These are phyloP conservation scores for Noturus placidus DNA, from an alignment of 2,113 vertebrate genomes.

Conservation along the genomic window DNA sequence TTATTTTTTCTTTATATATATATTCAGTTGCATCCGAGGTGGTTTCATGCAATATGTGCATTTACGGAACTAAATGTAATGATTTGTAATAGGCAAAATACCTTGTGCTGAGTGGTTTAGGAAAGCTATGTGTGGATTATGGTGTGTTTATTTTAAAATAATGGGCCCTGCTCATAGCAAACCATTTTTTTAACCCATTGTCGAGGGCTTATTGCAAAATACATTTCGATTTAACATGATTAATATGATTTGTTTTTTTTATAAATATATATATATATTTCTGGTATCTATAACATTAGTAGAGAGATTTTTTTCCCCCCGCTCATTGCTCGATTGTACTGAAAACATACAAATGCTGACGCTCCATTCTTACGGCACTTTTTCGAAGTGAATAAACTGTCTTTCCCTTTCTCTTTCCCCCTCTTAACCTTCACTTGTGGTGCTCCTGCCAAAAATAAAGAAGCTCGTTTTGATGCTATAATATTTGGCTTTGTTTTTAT, in stretches of 20 bases:
- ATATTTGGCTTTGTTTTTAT: conserved; percentile 64
- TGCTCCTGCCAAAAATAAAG: conserved; percentile 66
- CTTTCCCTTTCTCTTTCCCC: conserved; percentile 51
- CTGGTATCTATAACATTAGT: background rate
- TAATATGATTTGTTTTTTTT: background rate
- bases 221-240: background rate
- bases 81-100: too few species aligned
- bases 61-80: too few species aligned
- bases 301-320: background rate
- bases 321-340: conserved; percentile 54
- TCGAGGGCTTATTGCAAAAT: background rate
- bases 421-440: conserved; percentile 59
- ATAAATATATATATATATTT: too few species aligned
- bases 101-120: background rate
- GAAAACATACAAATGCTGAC: conserved; percentile 64
- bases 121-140: background rate
- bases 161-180: background rate
- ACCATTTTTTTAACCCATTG: background rate
- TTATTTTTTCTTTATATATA: background rate
- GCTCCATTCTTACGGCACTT: conserved; percentile 65
- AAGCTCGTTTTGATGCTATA: conserved; percentile 68
- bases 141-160: background rate
- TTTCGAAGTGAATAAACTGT: conserved; percentile 68
- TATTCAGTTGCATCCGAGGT: background rate
- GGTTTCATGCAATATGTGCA: background rate